A percentile compares a stretch with the other conserved stretches of the same genome.
Conservation (phyloP, 1,140 invertebrate species). For the Brachionus calyciflorus region DNA sequence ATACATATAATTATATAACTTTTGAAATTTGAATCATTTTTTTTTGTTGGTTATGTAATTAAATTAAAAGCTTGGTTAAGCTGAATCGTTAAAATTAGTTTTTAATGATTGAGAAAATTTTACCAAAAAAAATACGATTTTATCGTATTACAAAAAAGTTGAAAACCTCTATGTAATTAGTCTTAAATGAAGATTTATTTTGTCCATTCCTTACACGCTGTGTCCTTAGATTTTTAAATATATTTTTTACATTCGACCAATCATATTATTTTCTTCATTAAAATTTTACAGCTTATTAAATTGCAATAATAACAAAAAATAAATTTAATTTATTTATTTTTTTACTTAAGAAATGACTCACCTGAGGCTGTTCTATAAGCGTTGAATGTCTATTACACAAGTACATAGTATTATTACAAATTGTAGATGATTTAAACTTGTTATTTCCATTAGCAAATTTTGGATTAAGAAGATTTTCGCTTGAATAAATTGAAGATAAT, state of each 20-base stretch:
- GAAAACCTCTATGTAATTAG: conserved; percentile 22
- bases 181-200: neutral
- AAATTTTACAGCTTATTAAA: conserved; percentile 6
- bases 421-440: neutral
- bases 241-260: no score
- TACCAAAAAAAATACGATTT: neutral
- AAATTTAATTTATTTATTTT: no score
- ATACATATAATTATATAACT: no score
- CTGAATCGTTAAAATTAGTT: no score
- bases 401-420: neutral
- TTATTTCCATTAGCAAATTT: neutral
- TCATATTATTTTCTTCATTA: no score
- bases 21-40: no score
- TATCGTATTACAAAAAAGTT: neutral
- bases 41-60: no score
- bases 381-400: conserved; percentile 8
- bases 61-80: no score
- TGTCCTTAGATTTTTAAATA: neutral
- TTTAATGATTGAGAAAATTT: no score
- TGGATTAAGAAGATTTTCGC: neutral
- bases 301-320: neutral
- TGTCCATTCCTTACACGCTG: conserved; percentile 8
- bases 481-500: neutral
- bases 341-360: no score
- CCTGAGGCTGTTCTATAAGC: neutral